These are phyloP conservation scores for Metellina segmentata DNA, from an alignment of 2,888 invertebrate genomes.

Conservation along the genomic window DNA sequence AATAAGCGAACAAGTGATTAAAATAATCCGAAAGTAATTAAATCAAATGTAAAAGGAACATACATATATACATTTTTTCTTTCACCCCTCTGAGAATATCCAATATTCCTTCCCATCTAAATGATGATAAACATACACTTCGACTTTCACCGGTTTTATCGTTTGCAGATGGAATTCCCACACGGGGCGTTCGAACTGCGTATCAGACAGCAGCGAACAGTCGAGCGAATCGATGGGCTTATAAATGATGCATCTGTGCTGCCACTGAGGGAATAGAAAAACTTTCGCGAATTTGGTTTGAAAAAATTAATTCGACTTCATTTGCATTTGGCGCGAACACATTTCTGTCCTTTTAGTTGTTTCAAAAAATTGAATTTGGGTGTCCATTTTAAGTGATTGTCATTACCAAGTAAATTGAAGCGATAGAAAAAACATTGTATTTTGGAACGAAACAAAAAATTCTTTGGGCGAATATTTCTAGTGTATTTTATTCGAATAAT, in stretches of 20 bases:
- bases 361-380: slow-evolving; percentile 19
- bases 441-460: neutral
- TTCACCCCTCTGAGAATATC: neutral
- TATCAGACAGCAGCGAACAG: slow-evolving; percentile 6
- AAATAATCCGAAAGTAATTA: slow-evolving; percentile 11
- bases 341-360: neutral
- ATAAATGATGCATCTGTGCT: slow-evolving; percentile 20
- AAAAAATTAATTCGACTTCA: slow-evolving; percentile 13
- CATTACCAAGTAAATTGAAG: slow-evolving; percentile 46
- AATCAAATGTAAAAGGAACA: slow-evolving; percentile 8
- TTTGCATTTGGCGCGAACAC: slow-evolving; percentile 10
- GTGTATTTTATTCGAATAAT: neutral
- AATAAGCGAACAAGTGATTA: slow-evolving; percentile 1
- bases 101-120: neutral
- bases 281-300: neutral
- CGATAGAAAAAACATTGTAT: slow-evolving; percentile 2
- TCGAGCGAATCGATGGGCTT: slow-evolving; percentile 8
- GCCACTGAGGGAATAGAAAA: slow-evolving; percentile 29
- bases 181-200: neutral
- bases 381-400: slow-evolving; percentile 41
- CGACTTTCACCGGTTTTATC: neutral
- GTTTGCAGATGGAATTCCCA: neutral
- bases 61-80: neutral
- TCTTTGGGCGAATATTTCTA: slow-evolving; percentile 3
- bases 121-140: slow-evolving; percentile 26